Percentiles rank a stretch among this genome's conserved stretches.
These are phyloP conservation scores for Myrmophylax atrothorax DNA, from an alignment of 2,113 vertebrate species.

Conservation along the genomic window DNA sequence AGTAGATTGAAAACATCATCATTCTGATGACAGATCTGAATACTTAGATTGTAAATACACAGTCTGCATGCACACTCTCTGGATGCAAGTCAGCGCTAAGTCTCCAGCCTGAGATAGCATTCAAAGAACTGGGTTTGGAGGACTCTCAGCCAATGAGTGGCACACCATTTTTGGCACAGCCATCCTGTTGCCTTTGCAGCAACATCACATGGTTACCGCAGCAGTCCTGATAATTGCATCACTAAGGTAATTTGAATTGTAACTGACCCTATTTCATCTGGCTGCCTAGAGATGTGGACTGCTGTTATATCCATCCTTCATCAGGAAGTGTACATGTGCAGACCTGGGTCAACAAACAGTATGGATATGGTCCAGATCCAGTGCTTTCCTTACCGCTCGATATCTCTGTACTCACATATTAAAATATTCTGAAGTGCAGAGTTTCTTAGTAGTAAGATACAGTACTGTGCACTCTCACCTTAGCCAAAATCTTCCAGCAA, in stretches of 20 bases:
- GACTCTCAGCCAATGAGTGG: background rate
- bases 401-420: background rate
- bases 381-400: background rate
- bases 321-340: background rate
- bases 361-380: background rate
- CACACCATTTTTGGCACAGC: background rate
- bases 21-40: background rate
- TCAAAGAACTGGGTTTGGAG: background rate
- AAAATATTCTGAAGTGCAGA: background rate
- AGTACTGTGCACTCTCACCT: background rate
- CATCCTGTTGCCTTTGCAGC: background rate
- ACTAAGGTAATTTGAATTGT: background rate
- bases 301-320: background rate
- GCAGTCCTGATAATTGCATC: background rate
- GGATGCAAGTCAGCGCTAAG: background rate
- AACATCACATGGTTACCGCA: accelerated
- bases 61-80: background rate
- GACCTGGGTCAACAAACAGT: background rate
- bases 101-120: background rate
- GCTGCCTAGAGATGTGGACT: background rate
- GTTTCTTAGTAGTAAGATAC: background rate
- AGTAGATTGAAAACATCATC: background rate
- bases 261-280: background rate
- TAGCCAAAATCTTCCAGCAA: background rate
- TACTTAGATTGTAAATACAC: background rate